Conservation (phyloP, 2,113 vertebrate genomes). For the Henicopernis longicauda region DNA sequence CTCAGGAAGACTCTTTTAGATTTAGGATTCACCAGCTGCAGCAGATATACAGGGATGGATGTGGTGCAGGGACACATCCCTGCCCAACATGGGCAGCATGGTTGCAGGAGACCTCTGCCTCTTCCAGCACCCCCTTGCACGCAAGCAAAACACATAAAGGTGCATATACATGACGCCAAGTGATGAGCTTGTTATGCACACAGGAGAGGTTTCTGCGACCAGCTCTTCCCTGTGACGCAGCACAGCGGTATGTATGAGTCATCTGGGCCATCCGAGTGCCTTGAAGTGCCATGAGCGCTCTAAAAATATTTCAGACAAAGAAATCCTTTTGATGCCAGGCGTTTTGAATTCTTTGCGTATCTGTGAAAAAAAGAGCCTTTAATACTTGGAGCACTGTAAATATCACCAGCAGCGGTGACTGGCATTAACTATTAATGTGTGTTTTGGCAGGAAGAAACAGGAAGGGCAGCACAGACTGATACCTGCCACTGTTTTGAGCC, state of each 20-base stretch:
- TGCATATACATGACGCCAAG: fast-evolving
- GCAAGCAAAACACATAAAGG: fast-evolving
- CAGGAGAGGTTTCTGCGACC: neutral
- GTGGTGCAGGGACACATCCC: neutral
- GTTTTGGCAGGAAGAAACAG: neutral
- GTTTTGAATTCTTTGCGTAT: neutral
- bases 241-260: neutral
- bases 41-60: fast-evolving
- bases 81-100: fast-evolving
- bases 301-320: neutral
- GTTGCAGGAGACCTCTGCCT: neutral
- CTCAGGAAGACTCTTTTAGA: neutral
- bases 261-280: neutral
- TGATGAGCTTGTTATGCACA: fast-evolving
- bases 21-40: neutral
- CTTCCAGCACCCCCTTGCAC: neutral
- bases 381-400: neutral
- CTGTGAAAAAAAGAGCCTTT: neutral
- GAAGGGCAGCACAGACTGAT: fast-evolving
- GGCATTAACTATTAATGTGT: neutral
- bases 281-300: neutral
- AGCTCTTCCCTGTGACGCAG: fast-evolving
- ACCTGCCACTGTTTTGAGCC: neutral
- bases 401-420: neutral
- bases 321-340: neutral